These are phyloP conservation scores for Ceratitis capitata DNA, from an alignment of 1,140 invertebrate species.

Conservation along the genomic window DNA sequence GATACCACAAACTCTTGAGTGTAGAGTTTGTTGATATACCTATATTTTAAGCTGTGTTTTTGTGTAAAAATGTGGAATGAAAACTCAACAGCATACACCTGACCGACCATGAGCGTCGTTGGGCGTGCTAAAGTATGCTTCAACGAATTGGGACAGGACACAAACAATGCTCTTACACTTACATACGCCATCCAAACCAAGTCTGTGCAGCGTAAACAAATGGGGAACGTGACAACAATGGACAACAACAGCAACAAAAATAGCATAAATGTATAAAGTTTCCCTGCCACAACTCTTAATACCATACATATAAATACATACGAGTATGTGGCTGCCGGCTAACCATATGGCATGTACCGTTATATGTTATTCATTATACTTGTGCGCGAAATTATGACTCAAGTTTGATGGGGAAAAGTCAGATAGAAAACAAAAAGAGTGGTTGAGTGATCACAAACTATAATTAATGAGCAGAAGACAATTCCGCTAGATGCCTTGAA, in stretches of 20 bases:
- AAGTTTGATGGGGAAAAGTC: neutral
- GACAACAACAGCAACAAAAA: neutral
- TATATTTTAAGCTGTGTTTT: neutral
- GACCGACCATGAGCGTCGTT: neutral
- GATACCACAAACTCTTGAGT: neutral
- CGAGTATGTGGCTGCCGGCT: neutral
- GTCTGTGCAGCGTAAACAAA: slow-evolving; percentile 18
- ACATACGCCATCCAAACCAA: neutral
- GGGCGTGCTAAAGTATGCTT: neutral
- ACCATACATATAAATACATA: neutral
- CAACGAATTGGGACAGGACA: neutral
- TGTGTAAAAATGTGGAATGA: neutral
- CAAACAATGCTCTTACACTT: neutral
- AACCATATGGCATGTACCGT: neutral
- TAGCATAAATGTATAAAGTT: neutral
- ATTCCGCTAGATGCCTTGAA: neutral
- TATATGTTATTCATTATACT: neutral
- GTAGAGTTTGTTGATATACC: no score
- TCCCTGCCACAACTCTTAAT: neutral
- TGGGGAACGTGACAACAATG: slow-evolving; percentile 6
- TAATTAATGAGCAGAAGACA: neutral
- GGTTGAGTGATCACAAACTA: neutral
- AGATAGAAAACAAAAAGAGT: neutral
- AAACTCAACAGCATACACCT: neutral
- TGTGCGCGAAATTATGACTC: neutral